A percentile compares a stretch with the other conserved stretches of the same genome.
Conservation (phyloP, 1,140 invertebrate species). For the Sinella curviseta region DNA sequence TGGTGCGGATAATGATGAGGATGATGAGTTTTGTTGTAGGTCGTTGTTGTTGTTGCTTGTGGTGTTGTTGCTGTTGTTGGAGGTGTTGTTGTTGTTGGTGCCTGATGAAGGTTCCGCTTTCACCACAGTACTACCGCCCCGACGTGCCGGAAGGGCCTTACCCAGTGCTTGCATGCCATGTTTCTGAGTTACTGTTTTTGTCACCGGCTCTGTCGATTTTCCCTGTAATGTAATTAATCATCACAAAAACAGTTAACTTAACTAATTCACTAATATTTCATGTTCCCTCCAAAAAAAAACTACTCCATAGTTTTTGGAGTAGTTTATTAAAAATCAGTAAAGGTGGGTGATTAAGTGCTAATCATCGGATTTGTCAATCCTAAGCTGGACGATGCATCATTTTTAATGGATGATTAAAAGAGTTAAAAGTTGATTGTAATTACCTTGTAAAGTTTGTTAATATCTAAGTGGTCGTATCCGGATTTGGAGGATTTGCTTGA, state of each 20-base stretch:
- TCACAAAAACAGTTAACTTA: slow-evolving; percentile 18
- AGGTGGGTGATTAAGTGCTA: background rate
- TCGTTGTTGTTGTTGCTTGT: slow-evolving; percentile 11
- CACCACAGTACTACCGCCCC: slow-evolving; percentile 34
- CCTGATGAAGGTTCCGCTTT: slow-evolving; percentile 33
- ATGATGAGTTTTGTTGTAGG: background rate
- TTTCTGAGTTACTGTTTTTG: slow-evolving; percentile 46
- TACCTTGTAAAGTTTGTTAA: slow-evolving; percentile 49
- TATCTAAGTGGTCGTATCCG: slow-evolving; percentile 47
- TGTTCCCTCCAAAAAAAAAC: background rate
- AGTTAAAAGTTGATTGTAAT: too few relatives aligned
- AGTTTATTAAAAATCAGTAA: too few relatives aligned
- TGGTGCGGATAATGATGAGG: slow-evolving; percentile 3
- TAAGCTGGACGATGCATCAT: background rate
- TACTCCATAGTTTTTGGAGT: background rate
- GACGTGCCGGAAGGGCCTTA: slow-evolving; percentile 46
- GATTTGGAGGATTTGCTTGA: slow-evolving; percentile 41
- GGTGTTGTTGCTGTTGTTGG: slow-evolving; percentile 21
- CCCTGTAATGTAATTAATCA: too few relatives aligned
- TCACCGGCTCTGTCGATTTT: slow-evolving; percentile 44
- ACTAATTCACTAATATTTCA: background rate
- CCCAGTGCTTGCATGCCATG: slow-evolving; percentile 50
- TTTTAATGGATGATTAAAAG: too few relatives aligned
- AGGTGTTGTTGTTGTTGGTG: background rate
- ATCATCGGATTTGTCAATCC: too few relatives aligned